Percentiles rank a stretch among this genome's conserved stretches.
These are phyloP conservation scores for Lagopus muta DNA, from an alignment of 2,113 vertebrate genomes.

Conservation along the genomic window DNA sequence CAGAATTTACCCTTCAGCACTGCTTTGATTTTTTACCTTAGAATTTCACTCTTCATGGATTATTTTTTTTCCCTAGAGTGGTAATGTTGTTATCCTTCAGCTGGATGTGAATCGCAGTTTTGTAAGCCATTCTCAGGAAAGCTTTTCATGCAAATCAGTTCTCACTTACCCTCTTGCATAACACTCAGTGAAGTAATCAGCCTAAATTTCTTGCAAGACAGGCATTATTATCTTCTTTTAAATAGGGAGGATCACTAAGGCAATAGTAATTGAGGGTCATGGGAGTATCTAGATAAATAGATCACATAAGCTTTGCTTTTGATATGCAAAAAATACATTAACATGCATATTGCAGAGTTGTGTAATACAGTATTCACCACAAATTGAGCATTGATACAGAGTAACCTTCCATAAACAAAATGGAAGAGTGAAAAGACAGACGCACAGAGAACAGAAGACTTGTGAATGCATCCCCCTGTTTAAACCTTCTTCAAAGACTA, in stretches of 20 bases:
- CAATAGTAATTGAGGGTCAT: constrained; percentile 27
- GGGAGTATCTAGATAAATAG: not conserved
- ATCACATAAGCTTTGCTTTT: constrained; percentile 4
- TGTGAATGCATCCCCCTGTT: not conserved
- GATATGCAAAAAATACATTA: not conserved
- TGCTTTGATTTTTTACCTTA: not conserved
- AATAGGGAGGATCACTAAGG: constrained; percentile 45
- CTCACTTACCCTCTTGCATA: constrained; percentile 40
- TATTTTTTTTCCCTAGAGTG: not conserved
- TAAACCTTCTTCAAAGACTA: not conserved
- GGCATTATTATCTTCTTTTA: constrained; percentile 2
- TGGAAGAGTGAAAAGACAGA: not conserved
- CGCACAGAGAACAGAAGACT: not conserved
- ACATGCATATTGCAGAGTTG: not conserved
- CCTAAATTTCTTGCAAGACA: constrained; percentile 51
- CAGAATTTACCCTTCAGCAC: not conserved
- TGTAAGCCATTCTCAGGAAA: constrained; percentile 26
- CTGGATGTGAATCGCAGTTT: not conserved
- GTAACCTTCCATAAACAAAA: not conserved
- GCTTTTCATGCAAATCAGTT: constrained; percentile 1
- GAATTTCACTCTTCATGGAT: not conserved
- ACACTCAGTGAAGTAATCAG: constrained; percentile 36
- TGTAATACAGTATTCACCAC: not conserved
- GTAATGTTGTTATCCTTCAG: not conserved
- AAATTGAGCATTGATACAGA: not conserved